Conservation (phyloP, 2,797 vertebrate genomes). For the Channa striata region DNA sequence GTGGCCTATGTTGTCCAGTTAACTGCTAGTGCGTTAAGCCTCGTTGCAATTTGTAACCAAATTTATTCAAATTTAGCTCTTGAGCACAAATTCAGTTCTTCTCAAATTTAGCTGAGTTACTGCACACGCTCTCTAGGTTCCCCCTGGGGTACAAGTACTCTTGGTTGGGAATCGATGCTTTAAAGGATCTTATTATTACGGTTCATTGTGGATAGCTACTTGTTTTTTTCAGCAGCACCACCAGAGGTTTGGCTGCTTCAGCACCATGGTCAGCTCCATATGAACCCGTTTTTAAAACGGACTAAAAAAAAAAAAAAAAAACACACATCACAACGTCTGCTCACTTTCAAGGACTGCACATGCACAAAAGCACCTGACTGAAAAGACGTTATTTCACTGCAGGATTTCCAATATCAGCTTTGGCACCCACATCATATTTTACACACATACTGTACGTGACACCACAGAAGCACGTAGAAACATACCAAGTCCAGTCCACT, state of each 20-base stretch:
- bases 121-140: background rate
- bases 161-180: conserved; percentile 3
- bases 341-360: background rate
- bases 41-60: background rate
- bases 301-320: too few species aligned
- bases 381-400: background rate
- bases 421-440: conserved; percentile 22
- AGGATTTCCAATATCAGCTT: background rate
- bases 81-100: background rate
- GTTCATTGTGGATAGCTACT: background rate
- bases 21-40: background rate
- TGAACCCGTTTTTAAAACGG: background rate
- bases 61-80: background rate
- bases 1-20: background rate
- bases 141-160: background rate
- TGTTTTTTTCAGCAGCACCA: conserved; percentile 10
- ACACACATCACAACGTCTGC: background rate
- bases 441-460: background rate
- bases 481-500: conserved; percentile 2
- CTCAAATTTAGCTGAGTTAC: background rate
- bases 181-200: background rate
- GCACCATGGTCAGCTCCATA: conserved; percentile 62
- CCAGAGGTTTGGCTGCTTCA: conserved; percentile 36
- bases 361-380: background rate
- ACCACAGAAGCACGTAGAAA: conserved; percentile 12